These are phyloP conservation scores for Drosophila setosimentum DNA, from an alignment of 2,888 invertebrate species.

Conservation along the genomic window DNA sequence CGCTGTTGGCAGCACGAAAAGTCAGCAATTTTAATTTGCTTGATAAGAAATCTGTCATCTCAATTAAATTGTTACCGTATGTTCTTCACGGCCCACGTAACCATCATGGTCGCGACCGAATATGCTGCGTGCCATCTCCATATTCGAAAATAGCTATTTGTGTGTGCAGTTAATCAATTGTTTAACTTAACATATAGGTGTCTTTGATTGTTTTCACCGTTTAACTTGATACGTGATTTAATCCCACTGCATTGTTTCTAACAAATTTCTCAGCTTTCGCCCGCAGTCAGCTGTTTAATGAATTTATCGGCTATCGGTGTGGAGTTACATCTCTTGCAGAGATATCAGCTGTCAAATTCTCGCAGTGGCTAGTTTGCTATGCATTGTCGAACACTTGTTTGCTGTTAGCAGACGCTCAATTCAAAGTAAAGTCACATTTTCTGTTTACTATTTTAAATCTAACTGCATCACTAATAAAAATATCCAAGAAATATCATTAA, in stretches of 20 bases:
- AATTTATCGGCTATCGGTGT: conserved; percentile 22
- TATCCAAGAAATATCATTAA: not conserved
- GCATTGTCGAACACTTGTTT: not conserved
- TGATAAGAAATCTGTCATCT: conserved; percentile 63
- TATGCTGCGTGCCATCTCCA: conserved; percentile 97
- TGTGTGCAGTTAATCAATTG: conserved; percentile 24
- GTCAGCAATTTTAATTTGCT: conserved; percentile 53
- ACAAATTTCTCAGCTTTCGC: conserved; percentile 48
- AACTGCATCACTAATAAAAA: not conserved
- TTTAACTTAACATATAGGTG: conserved; percentile 5
- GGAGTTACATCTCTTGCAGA: not conserved
- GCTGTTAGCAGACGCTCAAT: not conserved
- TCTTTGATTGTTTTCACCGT: conserved; percentile 8
- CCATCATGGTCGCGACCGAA: conserved; percentile 96
- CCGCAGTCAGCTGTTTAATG: conserved; percentile 45
- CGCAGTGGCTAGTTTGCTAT: not conserved
- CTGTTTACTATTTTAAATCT: not conserved
- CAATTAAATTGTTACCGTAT: conserved; percentile 87
- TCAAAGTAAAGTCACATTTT: not conserved
- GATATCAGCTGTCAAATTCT: conserved; percentile 5
- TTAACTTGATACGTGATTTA: conserved; percentile 11
- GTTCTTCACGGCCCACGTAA: conserved; percentile 94
- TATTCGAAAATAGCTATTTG: conserved; percentile 81
- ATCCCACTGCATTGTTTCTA: conserved; percentile 40
- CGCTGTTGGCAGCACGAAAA: conserved; percentile 86